Percentiles rank a stretch among this genome's conserved stretches.
These are phyloP conservation scores for Enteromius anoplus DNA, from an alignment of 2,797 vertebrate species.

Conservation along the genomic window DNA sequence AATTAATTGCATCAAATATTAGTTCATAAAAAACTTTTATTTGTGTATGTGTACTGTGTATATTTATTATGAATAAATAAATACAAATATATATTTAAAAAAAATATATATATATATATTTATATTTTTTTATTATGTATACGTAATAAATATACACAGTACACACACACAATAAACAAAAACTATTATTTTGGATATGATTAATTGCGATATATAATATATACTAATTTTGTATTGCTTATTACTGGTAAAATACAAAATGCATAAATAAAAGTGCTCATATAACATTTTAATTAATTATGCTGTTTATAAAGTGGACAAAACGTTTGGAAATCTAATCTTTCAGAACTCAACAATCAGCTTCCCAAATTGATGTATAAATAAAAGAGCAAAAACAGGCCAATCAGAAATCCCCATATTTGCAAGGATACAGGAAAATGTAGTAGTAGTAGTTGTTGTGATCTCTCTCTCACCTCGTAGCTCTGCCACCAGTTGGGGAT, in stretches of 20 bases:
- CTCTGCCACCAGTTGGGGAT: constrained; percentile 98
- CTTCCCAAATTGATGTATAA: not conserved
- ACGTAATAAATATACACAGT: no score
- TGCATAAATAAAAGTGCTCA: not conserved
- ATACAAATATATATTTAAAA: no score
- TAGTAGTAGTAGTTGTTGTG: not conserved
- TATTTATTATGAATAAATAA: no score
- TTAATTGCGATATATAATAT: not conserved
- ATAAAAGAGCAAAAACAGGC: not conserved
- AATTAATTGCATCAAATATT: no score
- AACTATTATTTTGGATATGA: no score
- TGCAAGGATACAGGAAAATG: not conserved
- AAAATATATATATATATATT: no score
- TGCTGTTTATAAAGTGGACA: not conserved
- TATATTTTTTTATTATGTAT: no score
- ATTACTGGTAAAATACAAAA: not conserved
- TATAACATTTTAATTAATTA: not conserved
- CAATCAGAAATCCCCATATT: not conserved
- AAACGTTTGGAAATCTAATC: not conserved
- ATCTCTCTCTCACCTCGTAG: constrained; percentile 82
- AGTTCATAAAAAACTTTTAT: no score
- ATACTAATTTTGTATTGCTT: not conserved
- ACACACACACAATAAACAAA: no score
- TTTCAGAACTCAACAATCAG: not conserved
- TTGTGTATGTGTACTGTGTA: no score